Evolutionary conservation across 2,797 vertebrate genomes (phyloP).

Genomic region (Silurus aristotelis): DNA sequence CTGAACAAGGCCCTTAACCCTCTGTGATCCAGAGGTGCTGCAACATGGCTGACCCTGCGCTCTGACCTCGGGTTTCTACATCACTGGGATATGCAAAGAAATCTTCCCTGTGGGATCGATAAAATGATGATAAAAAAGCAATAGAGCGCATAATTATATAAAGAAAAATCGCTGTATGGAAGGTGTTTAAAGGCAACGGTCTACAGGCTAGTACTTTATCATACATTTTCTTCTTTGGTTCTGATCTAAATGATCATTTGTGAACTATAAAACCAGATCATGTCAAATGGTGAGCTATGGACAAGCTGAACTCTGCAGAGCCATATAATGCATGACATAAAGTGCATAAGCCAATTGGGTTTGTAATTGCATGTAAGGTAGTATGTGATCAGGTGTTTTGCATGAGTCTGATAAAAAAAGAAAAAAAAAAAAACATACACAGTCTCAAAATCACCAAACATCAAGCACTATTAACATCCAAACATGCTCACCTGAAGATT

Average conservation of each 20-base stretch:
- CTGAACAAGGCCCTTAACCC: no score
- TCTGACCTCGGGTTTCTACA: no score
- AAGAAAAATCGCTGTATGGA: no score
- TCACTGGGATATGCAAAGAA: no score
- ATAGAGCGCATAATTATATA: no score
- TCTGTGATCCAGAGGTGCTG: no score
- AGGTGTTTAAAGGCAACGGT: not conserved
- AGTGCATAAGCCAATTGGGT: not conserved
- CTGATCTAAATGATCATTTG: not conserved
- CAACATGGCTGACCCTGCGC: no score
- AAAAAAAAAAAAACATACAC: not conserved
- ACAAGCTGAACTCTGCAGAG: not conserved
- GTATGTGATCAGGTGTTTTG: not conserved
- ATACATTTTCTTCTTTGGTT: not conserved
- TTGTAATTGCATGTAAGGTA: not conserved
- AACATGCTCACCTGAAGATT: constrained; percentile 45
- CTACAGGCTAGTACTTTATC: not conserved
- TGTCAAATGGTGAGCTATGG: not conserved
- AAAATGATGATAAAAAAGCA: no score
- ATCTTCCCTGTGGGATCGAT: no score
- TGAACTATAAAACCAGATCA: not conserved
- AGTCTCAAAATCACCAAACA: not conserved
- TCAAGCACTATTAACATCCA: not conserved
- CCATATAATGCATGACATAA: not conserved
- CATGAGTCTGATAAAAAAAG: not conserved